Evolutionary conservation across 2,113 vertebrate species (phyloP).

Genomic region (Cinclus mexicanus): DNA sequence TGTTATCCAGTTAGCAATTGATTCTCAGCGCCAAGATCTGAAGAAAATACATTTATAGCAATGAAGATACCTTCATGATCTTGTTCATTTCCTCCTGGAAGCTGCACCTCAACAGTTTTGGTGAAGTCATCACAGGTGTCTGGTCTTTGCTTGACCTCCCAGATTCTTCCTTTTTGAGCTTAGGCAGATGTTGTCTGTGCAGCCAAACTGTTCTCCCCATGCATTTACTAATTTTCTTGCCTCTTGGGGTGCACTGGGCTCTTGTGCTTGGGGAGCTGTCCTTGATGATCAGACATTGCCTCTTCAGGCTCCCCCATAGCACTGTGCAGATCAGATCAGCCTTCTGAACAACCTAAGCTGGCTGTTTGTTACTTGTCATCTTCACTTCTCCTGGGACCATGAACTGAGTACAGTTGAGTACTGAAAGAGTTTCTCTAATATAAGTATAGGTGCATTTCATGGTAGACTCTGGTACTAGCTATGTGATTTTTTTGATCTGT

Average conservation of each 20-base stretch:
- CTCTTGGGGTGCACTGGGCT: neutral
- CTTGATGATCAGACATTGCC: neutral
- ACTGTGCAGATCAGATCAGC: neutral
- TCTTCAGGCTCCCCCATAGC: neutral
- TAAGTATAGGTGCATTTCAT: neutral
- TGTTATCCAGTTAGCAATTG: neutral
- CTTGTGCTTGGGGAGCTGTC: neutral
- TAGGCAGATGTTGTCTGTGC: neutral
- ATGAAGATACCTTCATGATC: neutral
- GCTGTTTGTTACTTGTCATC: neutral
- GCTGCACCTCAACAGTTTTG: neutral
- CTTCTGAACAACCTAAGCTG: neutral
- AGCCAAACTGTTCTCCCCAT: neutral
- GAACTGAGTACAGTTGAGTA: neutral
- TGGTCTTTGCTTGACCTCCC: neutral
- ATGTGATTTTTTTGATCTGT: neutral
- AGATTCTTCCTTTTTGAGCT: neutral
- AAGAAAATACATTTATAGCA: neutral
- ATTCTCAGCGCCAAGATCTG: neutral
- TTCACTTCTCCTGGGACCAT: neutral
- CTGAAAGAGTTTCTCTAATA: neutral
- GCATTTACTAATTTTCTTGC: neutral
- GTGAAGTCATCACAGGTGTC: neutral
- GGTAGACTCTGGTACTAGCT: neutral
- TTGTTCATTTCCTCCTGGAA: neutral